These are phyloP conservation scores for Phylloscopus trochilus DNA, from an alignment of 2,113 vertebrate genomes.

Conservation along the genomic window DNA sequence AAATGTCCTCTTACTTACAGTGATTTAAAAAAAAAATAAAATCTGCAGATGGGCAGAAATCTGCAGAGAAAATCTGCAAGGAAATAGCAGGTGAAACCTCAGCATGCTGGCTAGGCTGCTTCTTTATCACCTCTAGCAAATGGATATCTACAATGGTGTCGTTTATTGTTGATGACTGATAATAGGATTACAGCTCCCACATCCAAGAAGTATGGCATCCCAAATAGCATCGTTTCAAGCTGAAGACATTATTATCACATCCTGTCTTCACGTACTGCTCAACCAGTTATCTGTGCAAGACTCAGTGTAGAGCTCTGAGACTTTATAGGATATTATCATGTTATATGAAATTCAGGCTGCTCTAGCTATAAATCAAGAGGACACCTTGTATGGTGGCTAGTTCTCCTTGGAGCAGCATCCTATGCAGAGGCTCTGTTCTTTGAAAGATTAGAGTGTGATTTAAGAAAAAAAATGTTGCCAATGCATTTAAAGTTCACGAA, in stretches of 20 bases:
- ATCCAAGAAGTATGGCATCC: conserved; percentile 1
- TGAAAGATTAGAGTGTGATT: conserved; percentile 10
- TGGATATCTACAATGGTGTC: neutral
- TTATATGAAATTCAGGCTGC: conserved; percentile 40
- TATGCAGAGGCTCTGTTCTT: conserved; percentile 23
- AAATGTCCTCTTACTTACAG: neutral
- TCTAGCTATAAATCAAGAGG: conserved; percentile 59
- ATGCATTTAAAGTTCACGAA: conserved; percentile 10
- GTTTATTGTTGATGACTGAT: conserved; percentile 56
- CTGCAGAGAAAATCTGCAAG: conserved; percentile 21
- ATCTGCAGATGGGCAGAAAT: neutral
- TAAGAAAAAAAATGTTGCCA: neutral
- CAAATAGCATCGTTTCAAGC: conserved; percentile 27
- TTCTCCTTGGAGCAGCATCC: conserved; percentile 36
- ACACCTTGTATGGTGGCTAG: neutral
- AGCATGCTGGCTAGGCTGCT: neutral
- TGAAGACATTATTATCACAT: conserved; percentile 27
- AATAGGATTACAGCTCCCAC: conserved; percentile 47
- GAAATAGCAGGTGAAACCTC: conserved; percentile 19
- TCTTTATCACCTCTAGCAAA: conserved; percentile 53
- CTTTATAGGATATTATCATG: conserved; percentile 25
- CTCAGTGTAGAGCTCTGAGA: neutral
- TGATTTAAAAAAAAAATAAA: neutral
- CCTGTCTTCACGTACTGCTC: conserved; percentile 26
- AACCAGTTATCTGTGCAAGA: conserved; percentile 33